phyloP scores from a whole-genome alignment of 2,888 invertebrate species.

The Mylabris sibirica region DNA sequence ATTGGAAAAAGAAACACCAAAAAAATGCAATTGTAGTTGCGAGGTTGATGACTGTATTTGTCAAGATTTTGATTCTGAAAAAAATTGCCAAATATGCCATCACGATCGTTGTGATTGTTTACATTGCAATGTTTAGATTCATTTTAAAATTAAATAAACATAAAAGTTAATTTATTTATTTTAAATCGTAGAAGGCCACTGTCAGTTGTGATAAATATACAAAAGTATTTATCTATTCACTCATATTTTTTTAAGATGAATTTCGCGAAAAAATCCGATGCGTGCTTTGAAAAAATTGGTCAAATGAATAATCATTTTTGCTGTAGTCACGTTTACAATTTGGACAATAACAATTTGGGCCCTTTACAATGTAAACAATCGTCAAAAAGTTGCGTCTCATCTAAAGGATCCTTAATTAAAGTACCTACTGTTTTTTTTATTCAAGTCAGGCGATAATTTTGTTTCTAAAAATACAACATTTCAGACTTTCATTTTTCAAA shows the following conservation, averaged over 20 bases:
- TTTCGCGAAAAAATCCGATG: background rate
- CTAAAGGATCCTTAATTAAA: background rate
- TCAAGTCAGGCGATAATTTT: too few relatives aligned
- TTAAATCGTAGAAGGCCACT: background rate
- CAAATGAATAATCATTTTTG: background rate
- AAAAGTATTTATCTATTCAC: too few relatives aligned
- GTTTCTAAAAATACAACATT: background rate
- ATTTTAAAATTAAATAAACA: background rate
- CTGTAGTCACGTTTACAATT: background rate
- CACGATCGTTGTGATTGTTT: background rate
- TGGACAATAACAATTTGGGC: background rate
- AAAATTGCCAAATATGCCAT: background rate
- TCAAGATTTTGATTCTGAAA: background rate
- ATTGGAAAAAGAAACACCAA: background rate
- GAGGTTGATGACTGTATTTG: background rate
- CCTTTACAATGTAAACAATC: background rate
- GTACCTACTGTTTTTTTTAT: background rate
- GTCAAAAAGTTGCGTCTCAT: background rate
- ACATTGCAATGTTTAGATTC: background rate
- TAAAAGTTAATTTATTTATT: background rate
- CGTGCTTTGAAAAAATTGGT: background rate
- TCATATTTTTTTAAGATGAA: background rate
- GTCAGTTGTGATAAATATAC: background rate
- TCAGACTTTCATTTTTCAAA: conserved; percentile 47
- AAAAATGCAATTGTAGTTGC: background rate